These are phyloP conservation scores for Tragopan temminckii DNA, from an alignment of 2,797 vertebrate genomes.

Conservation along the genomic window DNA sequence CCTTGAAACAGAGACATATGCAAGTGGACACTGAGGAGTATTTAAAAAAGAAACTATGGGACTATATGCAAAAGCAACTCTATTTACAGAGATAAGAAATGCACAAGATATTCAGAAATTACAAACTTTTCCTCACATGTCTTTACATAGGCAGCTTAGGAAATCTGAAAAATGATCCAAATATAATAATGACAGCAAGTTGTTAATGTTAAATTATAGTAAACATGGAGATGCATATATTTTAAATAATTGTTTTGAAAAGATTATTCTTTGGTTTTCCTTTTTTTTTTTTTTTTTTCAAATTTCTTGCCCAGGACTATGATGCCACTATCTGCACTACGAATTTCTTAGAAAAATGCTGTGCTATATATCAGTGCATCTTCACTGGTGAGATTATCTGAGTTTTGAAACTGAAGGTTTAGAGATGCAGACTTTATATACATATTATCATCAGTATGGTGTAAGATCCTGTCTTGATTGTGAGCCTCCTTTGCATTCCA, in stretches of 20 bases:
- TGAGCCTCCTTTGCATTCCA: not conserved
- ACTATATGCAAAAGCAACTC: not conserved
- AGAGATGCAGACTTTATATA: not conserved
- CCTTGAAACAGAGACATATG: conserved; percentile 10
- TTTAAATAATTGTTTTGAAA: not conserved
- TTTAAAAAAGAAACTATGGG: conserved; percentile 16
- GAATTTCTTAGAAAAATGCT: not conserved
- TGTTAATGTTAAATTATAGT: not conserved
- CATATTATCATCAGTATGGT: not conserved
- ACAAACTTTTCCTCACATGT: not conserved
- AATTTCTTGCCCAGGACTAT: too few species aligned
- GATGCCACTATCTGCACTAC: not conserved
- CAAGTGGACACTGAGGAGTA: not conserved
- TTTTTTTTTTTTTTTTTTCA: too few species aligned
- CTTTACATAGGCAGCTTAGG: not conserved
- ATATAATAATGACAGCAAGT: not conserved
- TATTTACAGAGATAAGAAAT: not conserved
- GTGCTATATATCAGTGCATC: accelerated
- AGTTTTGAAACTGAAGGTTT: not conserved
- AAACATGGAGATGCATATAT: accelerated
- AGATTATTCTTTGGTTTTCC: not conserved
- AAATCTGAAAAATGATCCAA: not conserved
- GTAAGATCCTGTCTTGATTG: not conserved
- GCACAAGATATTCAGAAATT: not conserved
- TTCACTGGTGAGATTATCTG: not conserved